Base-by-base conservation (phyloP, 2,888 invertebrate genomes). In the Xestia sexstrigata region DNA sequence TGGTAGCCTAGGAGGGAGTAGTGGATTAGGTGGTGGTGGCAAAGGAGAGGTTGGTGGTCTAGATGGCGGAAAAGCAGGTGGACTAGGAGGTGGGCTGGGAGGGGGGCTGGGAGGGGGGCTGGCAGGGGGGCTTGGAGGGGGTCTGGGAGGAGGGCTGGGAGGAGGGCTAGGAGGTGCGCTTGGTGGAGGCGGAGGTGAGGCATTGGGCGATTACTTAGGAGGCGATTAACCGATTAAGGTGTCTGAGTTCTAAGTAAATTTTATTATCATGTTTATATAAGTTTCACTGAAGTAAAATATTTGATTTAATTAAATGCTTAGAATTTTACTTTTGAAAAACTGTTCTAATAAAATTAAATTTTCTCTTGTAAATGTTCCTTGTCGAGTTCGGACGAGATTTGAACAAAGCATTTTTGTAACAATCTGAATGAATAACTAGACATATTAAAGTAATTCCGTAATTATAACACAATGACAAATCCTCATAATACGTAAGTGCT, bases 121-220 rank as follows among this genome's bases (percentile, higher is more conserved):
- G 0, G 26, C 6, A 11, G 20, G 47, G 1, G 47, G 20, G 1
- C 26, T 67, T 20, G 47, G 47, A 1, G 49, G 68, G 7, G 30
- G 35, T 4, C 35, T 35, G 35, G 35, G 4, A 0, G 66, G 66
- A 4, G 45, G 6, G 2, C 11, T 20, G 0, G 26, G 17, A 11
- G 20, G 45, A 0, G 47, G 20, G 5, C 26, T 67, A 11, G 47
- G 47, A 1, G 68, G 68, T 13, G 30, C 3, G 26, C 26, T 67
- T 20, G 30, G 13, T 11, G 15, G 30, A 23, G 70, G 55, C 0
- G 15, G 55, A 23, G 68, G 55, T 23, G 76, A 60, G 1, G 76
- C 6, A 39, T 11, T 73, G n/a, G 73, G 6, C 15, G 35, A 30
- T n/a, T 58, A 58, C 2, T 71, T 58, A 9, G 84, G 75, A 11